Evolutionary conservation across 2,797 vertebrate species (phyloP).

Genomic region (Hemibagrus guttatus): DNA sequence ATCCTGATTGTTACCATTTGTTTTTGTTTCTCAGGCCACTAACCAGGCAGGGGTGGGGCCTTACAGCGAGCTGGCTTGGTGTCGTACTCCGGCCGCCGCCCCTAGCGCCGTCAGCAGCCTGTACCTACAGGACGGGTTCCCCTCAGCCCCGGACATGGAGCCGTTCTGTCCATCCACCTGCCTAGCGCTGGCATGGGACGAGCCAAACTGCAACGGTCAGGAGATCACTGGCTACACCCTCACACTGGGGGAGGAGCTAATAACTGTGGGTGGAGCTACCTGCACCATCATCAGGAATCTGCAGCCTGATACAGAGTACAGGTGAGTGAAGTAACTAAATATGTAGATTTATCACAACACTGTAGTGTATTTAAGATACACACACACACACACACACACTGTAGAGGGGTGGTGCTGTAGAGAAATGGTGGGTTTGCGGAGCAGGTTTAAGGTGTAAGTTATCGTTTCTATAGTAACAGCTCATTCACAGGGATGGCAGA

Average conservation of each 20-base stretch:
- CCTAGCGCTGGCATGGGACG: constrained; percentile 92
- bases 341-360: no score
- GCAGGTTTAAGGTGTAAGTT: neutral
- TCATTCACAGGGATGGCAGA: neutral
- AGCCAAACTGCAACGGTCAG: constrained; percentile 90
- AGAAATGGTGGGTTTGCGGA: neutral
- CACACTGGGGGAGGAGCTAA: constrained; percentile 78
- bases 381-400: no score
- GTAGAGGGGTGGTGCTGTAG: neutral
- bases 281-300: constrained; percentile 81
- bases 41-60: constrained; percentile 92
- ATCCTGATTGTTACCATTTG: neutral
- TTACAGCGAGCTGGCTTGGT: constrained; percentile 85
- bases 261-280: constrained; percentile 80
- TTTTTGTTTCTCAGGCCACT: constrained; percentile 76
- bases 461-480: neutral
- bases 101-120: constrained; percentile 82
- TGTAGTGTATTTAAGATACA: no score
- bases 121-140: constrained; percentile 79
- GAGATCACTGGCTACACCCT: constrained; percentile 89
- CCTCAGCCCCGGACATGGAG: constrained; percentile 54
- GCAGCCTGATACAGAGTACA: constrained; percentile 93
- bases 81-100: constrained; percentile 83
- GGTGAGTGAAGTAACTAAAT: constrained; percentile 71
- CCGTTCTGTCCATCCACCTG: constrained; percentile 84